Conservation (phyloP, 2,888 invertebrate species). For the Escarpia spicata region DNA sequence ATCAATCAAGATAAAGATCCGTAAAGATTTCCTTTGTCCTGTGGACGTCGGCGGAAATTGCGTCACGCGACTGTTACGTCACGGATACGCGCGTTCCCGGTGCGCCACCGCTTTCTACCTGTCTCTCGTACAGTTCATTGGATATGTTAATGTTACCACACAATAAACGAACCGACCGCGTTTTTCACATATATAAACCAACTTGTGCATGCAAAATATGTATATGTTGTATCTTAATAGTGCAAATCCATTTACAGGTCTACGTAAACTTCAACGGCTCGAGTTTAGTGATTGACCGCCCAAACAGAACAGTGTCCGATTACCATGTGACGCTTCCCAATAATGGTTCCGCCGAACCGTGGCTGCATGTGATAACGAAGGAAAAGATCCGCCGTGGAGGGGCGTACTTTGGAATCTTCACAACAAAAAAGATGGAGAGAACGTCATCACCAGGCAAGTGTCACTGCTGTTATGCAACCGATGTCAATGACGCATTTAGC, state of each 20-base stretch:
- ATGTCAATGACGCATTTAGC: background rate
- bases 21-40: too few relatives aligned
- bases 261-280: slow-evolving; percentile 24
- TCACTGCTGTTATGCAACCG: background rate
- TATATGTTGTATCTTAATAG: background rate
- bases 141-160: too few relatives aligned
- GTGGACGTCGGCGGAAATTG: too few relatives aligned
- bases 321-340: background rate
- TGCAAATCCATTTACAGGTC: background rate
- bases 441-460: background rate
- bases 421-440: background rate
- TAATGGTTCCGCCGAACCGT: background rate
- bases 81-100: too few relatives aligned
- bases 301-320: background rate
- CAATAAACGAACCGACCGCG: too few relatives aligned
- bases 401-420: background rate
- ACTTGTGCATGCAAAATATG: background rate
- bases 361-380: background rate
- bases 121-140: too few relatives aligned
- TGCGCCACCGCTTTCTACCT: too few relatives aligned
- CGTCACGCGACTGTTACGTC: too few relatives aligned
- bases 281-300: background rate
- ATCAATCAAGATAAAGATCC: too few relatives aligned
- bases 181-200: background rate
- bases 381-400: background rate